Evolutionary conservation across 2,113 vertebrate genomes (phyloP).

Genomic region (Casuarius casuarius): DNA sequence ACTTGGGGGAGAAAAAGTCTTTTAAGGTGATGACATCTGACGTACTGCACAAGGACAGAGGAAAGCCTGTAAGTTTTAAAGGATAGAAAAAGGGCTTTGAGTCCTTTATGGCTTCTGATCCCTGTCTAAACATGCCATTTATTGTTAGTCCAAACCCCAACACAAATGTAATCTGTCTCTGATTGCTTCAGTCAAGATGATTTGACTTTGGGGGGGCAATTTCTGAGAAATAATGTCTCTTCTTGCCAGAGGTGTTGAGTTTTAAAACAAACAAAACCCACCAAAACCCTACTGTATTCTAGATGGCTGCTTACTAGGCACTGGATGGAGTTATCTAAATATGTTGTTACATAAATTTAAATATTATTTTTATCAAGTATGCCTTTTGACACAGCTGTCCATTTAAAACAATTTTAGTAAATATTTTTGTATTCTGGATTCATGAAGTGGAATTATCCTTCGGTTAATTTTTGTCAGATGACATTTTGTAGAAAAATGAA

Average conservation of each 20-base stretch:
- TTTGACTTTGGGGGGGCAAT: not conserved
- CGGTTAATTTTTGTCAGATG: not conserved
- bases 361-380: not conserved
- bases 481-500: not conserved
- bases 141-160: not conserved
- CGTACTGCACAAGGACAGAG: not conserved
- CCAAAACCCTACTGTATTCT: not conserved
- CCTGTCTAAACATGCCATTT: not conserved
- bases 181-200: not conserved
- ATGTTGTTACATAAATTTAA: not conserved
- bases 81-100: not conserved
- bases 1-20: not conserved
- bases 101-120: not conserved
- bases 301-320: not conserved
- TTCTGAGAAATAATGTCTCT: not conserved
- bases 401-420: not conserved
- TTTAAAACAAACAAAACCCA: too few species aligned
- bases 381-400: not conserved
- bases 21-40: not conserved
- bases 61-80: not conserved
- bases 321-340: not conserved
- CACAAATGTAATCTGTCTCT: not conserved
- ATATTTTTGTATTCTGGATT: not conserved
- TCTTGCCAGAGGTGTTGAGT: not conserved
- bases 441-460: not conserved